These are phyloP conservation scores for Mus caroli DNA, from an alignment of 2,797 vertebrate genomes.

Conservation along the genomic window DNA sequence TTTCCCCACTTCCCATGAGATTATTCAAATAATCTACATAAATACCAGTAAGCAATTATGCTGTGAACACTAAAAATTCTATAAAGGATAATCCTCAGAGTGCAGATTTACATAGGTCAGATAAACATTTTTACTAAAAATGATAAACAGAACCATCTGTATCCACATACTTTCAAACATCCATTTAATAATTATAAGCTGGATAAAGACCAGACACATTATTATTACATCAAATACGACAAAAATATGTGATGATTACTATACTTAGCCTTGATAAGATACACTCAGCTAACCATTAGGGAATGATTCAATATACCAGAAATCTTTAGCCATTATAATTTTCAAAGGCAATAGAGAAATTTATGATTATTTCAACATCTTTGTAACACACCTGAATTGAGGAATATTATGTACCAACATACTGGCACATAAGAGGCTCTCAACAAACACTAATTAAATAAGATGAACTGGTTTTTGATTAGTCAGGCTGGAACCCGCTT, in stretches of 20 bases:
- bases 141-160: conserved; percentile 66
- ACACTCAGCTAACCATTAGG: conserved; percentile 24
- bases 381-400: background rate
- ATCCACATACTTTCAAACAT: conserved; percentile 41
- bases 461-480: conserved; percentile 5
- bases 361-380: background rate
- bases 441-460: background rate
- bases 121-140: conserved; percentile 71
- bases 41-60: conserved; percentile 46
- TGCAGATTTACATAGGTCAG: conserved; percentile 60
- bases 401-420: background rate
- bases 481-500: background rate
- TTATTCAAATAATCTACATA: conserved; percentile 14
- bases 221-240: conserved; percentile 51
- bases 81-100: conserved; percentile 59
- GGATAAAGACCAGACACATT: conserved; percentile 38
- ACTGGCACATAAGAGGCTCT: background rate
- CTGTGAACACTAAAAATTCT: conserved; percentile 7
- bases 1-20: background rate
- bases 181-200: conserved; percentile 68
- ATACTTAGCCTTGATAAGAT: conserved; percentile 47
- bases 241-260: conserved; percentile 43
- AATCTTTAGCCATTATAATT: background rate
- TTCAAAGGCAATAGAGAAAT: conserved; percentile 25
- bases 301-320: conserved; percentile 45